Conservation (phyloP, 2,888 invertebrate species). For the Ferrisia virgata region DNA sequence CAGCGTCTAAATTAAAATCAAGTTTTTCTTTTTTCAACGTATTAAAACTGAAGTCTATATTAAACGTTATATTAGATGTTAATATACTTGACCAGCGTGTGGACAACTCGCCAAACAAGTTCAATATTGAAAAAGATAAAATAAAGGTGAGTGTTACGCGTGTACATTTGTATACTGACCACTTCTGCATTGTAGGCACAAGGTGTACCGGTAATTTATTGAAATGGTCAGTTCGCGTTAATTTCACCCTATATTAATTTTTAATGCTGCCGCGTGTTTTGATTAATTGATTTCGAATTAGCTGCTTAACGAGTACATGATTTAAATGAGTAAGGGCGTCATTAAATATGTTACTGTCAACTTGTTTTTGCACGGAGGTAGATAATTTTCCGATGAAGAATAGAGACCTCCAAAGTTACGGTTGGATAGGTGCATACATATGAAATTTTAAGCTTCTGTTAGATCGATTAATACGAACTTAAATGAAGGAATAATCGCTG, state of each 20-base stretch:
- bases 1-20: not conserved
- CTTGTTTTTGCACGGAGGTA: no score
- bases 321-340: not conserved
- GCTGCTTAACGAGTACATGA: not conserved
- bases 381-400: no score
- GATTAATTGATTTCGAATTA: slow-evolving; percentile 1
- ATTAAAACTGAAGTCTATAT: slow-evolving; percentile 40
- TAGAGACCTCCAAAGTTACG: no score
- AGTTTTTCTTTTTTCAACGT: slow-evolving; percentile 17
- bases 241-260: slow-evolving; percentile 22
- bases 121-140: not conserved
- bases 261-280: not conserved
- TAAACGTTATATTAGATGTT: slow-evolving; percentile 34
- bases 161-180: not conserved
- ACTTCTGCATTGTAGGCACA: not conserved
- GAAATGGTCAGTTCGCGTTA: slow-evolving; percentile 5
- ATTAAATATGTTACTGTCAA: no score
- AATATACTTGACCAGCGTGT: slow-evolving; percentile 36
- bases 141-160: not conserved
- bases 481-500: no score
- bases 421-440: no score
- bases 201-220: slow-evolving; percentile 12
- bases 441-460: no score
- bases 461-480: no score
- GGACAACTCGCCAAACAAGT: slow-evolving; percentile 33